Percentiles rank a stretch among this genome's conserved stretches.
Conservation (phyloP, 2,113 vertebrate species). For the Chaetura pelagica region DNA sequence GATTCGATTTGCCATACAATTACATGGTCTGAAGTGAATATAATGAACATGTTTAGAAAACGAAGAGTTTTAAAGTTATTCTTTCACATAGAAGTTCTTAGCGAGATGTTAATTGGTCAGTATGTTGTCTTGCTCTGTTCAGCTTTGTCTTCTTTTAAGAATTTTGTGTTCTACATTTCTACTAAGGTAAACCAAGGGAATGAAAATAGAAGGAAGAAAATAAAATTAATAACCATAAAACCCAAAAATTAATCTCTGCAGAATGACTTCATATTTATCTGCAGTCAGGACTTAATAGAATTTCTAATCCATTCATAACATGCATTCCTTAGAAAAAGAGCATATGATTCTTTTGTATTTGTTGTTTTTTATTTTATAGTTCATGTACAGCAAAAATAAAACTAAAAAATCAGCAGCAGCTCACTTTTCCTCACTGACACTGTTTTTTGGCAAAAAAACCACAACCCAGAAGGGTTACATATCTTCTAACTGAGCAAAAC, state of each 20-base stretch:
- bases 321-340: constrained; percentile 19
- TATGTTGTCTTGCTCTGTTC: constrained; percentile 26
- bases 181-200: constrained; percentile 39
- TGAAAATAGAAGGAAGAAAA: neutral
- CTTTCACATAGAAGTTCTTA: neutral
- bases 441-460: neutral
- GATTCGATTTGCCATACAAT: constrained; percentile 26
- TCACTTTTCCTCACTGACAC: constrained; percentile 3
- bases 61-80: neutral
- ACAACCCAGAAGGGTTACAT: neutral
- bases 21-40: neutral
- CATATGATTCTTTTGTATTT: neutral
- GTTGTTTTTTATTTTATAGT: constrained; percentile 41
- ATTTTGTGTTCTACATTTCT: constrained; percentile 36
- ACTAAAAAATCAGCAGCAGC: neutral
- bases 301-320: constrained; percentile 45
- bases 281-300: constrained; percentile 48
- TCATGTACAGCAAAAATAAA: constrained; percentile 14
- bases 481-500: constrained; percentile 35
- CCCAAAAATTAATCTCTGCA: neutral
- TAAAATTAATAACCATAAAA: neutral
- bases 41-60: constrained; percentile 8
- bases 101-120: constrained; percentile 46
- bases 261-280: constrained; percentile 38
- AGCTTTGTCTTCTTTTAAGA: constrained; percentile 41